Percentiles rank a stretch among this genome's conserved stretches.
phyloP scores from a whole-genome alignment of 2,797 vertebrate species.

The Typhlichthys subterraneus region DNA sequence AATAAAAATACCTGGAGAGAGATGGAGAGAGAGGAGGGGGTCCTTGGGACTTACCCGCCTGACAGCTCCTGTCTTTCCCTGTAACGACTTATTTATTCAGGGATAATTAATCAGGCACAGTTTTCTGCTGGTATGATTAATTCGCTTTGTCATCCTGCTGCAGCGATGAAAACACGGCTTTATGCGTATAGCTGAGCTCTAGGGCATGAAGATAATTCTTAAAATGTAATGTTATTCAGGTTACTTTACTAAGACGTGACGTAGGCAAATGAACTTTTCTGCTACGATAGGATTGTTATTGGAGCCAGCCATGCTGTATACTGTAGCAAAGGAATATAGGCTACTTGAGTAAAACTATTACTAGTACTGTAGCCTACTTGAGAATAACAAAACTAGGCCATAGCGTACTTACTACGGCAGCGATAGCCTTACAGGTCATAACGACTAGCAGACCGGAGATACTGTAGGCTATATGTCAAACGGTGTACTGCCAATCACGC shows the following conservation, averaged over 20 bases:
- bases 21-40: slow-evolving; percentile 34
- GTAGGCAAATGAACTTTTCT: too few relatives aligned
- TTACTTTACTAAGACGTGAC: too few relatives aligned
- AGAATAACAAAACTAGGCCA: too few relatives aligned
- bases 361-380: too few relatives aligned
- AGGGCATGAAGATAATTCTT: too few relatives aligned
- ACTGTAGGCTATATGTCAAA: background rate
- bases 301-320: too few relatives aligned
- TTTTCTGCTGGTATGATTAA: slow-evolving; percentile 73
- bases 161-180: slow-evolving; percentile 34
- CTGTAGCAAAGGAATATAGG: too few relatives aligned
- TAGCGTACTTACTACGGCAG: too few relatives aligned
- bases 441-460: background rate
- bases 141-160: slow-evolving; percentile 68
- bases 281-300: too few relatives aligned
- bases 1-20: background rate
- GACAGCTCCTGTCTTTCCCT: slow-evolving; percentile 74
- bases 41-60: slow-evolving; percentile 57
- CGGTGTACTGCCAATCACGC: background rate
- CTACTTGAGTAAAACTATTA: too few relatives aligned
- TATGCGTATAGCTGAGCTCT: background rate
- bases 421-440: too few relatives aligned
- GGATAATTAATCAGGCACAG: slow-evolving; percentile 76
- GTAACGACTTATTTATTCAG: slow-evolving; percentile 80
- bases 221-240: too few relatives aligned